Conservation (phyloP, 2,113 vertebrate species). For the Apodemus speciosus region DNA sequence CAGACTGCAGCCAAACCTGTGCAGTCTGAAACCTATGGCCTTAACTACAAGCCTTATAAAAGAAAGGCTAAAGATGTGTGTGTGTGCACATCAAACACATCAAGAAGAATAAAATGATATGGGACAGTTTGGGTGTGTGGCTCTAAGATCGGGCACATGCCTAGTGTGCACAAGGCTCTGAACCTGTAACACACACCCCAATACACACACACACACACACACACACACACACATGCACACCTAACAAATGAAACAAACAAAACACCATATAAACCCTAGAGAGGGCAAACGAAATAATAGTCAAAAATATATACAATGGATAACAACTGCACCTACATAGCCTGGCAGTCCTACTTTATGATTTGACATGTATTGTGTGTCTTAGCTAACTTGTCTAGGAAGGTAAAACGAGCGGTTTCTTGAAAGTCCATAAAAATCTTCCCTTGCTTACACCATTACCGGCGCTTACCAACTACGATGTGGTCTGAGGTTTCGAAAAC, state of each 20-base stretch:
- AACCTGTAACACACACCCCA: too few species aligned
- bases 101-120: background rate
- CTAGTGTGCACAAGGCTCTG: background rate
- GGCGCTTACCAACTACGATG: background rate
- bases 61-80: background rate
- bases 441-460: conserved; percentile 13
- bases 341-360: conserved; percentile 5
- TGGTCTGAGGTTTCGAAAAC: conserved; percentile 38
- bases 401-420: background rate
- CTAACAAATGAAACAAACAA: background rate
- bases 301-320: conserved; percentile 6
- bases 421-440: background rate
- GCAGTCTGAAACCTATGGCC: background rate
- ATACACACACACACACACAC: background rate
- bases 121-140: background rate
- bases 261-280: background rate
- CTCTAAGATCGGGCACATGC: background rate
- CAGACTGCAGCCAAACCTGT: background rate
- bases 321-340: background rate
- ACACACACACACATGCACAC: background rate
- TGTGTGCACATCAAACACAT: too few species aligned
- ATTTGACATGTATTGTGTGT: background rate
- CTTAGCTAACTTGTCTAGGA: background rate
- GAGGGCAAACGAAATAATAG: conserved; percentile 34
- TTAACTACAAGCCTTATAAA: conserved; percentile 16